Conservation (phyloP, 2,888 invertebrate genomes). For the Hyppa rectilinea region DNA sequence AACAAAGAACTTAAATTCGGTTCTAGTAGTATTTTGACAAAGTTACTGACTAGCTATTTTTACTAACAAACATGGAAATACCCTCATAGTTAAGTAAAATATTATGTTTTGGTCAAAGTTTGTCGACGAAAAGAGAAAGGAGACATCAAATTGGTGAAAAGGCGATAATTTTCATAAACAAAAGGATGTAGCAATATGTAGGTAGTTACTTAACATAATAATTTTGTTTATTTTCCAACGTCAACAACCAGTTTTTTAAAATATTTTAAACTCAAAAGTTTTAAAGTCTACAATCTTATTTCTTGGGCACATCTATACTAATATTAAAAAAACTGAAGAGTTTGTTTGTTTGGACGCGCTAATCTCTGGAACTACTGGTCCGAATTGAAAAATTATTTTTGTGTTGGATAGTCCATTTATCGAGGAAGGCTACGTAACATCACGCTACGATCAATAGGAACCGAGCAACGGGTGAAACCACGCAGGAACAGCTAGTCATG, state of each 20-base stretch:
- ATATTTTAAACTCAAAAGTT: not conserved
- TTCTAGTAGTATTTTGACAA: too few species aligned
- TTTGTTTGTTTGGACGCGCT: too few species aligned
- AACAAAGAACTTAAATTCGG: not conserved
- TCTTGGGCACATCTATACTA: not conserved
- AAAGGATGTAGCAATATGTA: constrained; percentile 9
- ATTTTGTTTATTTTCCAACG: not conserved
- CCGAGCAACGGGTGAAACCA: too few species aligned
- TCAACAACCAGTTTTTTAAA: too few species aligned
- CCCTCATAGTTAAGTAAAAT: constrained; percentile 24
- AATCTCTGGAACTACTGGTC: too few species aligned
- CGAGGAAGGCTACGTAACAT: too few species aligned
- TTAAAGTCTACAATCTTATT: not conserved
- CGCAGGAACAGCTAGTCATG: too few species aligned
- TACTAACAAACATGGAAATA: not conserved
- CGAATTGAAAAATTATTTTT: too few species aligned
- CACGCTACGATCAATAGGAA: too few species aligned
- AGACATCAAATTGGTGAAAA: constrained; percentile 26
- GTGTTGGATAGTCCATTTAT: too few species aligned
- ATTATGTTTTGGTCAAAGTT: constrained; percentile 2
- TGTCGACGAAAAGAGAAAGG: constrained; percentile 42
- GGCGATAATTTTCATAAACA: constrained; percentile 36
- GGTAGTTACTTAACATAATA: not conserved
- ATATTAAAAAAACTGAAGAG: too few species aligned
- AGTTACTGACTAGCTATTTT: too few species aligned